Conservation (phyloP, 2,888 invertebrate genomes). For the Caenorhabditis sp. region DNA sequence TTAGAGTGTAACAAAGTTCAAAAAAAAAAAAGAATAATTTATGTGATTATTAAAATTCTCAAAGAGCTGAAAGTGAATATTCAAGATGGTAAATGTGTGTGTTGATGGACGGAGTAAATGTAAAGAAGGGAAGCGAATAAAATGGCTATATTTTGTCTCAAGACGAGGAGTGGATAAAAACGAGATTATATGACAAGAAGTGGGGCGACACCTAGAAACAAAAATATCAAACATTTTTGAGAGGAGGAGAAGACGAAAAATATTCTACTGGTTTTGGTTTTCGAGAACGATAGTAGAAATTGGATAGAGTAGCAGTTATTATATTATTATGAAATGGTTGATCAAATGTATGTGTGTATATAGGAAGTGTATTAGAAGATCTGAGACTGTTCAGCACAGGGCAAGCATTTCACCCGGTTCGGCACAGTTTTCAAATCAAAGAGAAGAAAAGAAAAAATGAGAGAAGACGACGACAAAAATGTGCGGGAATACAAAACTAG, state of each 20-base stretch:
- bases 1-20: no score
- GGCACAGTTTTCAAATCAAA: no score
- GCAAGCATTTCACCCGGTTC: no score
- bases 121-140: background rate
- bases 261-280: background rate
- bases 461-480: no score
- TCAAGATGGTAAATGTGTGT: constrained; percentile 21
- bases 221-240: background rate
- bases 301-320: background rate
- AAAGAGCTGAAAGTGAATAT: constrained; percentile 41
- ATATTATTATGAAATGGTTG: no score
- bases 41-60: constrained; percentile 11
- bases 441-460: no score
- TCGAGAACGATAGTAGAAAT: background rate
- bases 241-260: background rate
- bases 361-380: no score
- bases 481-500: no score
- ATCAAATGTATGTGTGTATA: no score
- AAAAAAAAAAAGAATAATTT: background rate
- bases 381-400: no score
- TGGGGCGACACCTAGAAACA: background rate
- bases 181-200: background rate
- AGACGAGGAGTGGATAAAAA: background rate
- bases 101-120: constrained; percentile 2
- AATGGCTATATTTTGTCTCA: constrained; percentile 9